Evolutionary conservation across 2,888 invertebrate genomes (phyloP), one percentile per base, ranked within the genome.

Genomic region (Acleris cristana): DNA sequence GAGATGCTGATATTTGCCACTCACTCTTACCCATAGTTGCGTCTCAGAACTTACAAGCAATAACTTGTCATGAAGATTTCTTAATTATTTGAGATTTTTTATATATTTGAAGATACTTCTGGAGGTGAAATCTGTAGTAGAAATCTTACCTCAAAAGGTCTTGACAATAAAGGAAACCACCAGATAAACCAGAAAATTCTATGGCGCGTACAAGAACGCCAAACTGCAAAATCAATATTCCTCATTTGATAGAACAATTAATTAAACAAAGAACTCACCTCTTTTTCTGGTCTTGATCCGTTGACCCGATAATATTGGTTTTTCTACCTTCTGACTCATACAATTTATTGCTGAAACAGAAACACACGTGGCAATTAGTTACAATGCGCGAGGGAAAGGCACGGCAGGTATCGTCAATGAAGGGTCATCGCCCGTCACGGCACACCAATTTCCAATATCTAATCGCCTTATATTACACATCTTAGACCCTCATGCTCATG

Each of bases 271-370:
- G 21, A 14, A 76, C 93, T 93, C 93, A 98, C 98, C 98, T 98
- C 99, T 98, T 97, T 99, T 99, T 96, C 99, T 97, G 97, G 99
- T 98, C 98, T 99, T 99, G 96, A 99, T 98, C 95, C 99, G 98
- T 96, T 98, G 98, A 97, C 99, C 99, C 96, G 98, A 98, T 96
- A 99, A 95, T 96, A 98, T 97, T 96, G 99, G 99, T 97, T 98
- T 98, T 98, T 99, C 98, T 96, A 96, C 97, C 97, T 99, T 99
- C 95, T 98, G 98, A 99, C 98, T 99, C 99, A 99, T 99, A 98
- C 98, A 98, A 98, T 95, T 95, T 95, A 95, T 95, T 95, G 95
- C 96, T 96, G 94, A 76, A 95, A 95, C 79, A 79, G 88, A 72
- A 88, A 88, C 86, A 89, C 90, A 91, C 92, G 91, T 92, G 92